A percentile compares a stretch with the other conserved stretches of the same genome.
Conservation (phyloP, 2,113 vertebrate genomes). For the Misgurnus mizolepis region DNA sequence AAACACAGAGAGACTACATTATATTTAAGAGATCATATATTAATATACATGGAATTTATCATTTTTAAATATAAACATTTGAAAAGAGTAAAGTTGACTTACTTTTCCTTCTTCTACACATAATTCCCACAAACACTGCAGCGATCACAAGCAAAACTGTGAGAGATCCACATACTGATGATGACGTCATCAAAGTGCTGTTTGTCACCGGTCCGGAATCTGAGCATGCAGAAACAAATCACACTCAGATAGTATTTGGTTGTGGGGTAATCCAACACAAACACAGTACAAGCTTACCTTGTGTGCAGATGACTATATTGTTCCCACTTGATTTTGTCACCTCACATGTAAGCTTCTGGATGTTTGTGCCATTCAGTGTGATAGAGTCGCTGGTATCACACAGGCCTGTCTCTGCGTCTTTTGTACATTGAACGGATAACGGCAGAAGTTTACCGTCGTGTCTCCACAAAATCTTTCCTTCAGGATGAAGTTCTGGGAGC, state of each 20-base stretch:
- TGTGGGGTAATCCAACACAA: background rate
- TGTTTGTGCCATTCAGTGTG: background rate
- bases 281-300: background rate
- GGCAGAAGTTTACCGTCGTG: background rate
- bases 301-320: background rate
- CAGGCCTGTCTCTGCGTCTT: background rate
- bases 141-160: background rate
- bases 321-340: background rate
- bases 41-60: too few relatives aligned
- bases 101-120: background rate
- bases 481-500: background rate
- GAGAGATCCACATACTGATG: background rate
- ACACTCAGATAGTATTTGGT: too few relatives aligned
- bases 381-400: background rate
- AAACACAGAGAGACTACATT: background rate
- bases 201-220: background rate
- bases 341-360: background rate
- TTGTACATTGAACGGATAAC: background rate
- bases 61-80: too few relatives aligned
- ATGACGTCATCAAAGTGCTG: background rate
- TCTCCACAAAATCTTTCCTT: constrained; percentile 20
- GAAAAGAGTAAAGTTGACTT: background rate
- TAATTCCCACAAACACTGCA: background rate
- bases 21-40: too few relatives aligned
- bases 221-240: background rate